Evolutionary conservation across 2,888 invertebrate species (phyloP).

Genomic region (Lochmaea capreae): DNA sequence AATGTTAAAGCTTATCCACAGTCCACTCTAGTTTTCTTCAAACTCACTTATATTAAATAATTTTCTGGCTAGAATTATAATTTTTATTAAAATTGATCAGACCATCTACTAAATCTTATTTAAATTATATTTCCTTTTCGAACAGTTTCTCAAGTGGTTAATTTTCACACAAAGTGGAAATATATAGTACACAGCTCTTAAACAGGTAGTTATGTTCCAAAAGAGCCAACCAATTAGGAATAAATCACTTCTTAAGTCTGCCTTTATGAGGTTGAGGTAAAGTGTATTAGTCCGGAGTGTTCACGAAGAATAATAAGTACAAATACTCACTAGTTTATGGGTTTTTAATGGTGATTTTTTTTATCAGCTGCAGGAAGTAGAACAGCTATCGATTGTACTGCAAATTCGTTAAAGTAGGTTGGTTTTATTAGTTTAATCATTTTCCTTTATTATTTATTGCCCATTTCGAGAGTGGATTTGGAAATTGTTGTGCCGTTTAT

Average conservation of each 20-base stretch:
- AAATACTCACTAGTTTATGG: background rate
- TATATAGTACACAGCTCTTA: slow-evolving; percentile 16
- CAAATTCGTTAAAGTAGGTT: background rate
- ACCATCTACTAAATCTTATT: too few species aligned
- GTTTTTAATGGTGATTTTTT: background rate
- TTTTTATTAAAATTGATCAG: too few species aligned
- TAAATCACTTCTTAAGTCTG: slow-evolving; percentile 29
- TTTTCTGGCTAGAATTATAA: too few species aligned
- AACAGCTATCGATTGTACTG: background rate
- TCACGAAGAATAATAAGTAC: slow-evolving; percentile 2
- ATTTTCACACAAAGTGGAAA: slow-evolving; percentile 4
- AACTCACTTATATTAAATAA: too few species aligned
- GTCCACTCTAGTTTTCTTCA: too few species aligned
- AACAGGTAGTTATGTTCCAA: slow-evolving; percentile 10
- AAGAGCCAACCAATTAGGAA: slow-evolving; percentile 25
- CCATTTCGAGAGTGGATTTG: background rate
- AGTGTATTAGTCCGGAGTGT: slow-evolving; percentile 16
- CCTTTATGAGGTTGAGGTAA: slow-evolving; percentile 15
- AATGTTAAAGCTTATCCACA: too few species aligned
- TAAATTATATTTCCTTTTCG: background rate
- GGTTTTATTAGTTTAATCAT: background rate
- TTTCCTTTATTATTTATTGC: background rate
- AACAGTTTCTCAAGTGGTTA: background rate
- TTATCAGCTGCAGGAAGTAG: background rate
- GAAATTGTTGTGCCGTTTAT: background rate